These are phyloP conservation scores for Sarcophaga subvicina DNA, from an alignment of 2,888 invertebrate genomes.

Conservation along the genomic window DNA sequence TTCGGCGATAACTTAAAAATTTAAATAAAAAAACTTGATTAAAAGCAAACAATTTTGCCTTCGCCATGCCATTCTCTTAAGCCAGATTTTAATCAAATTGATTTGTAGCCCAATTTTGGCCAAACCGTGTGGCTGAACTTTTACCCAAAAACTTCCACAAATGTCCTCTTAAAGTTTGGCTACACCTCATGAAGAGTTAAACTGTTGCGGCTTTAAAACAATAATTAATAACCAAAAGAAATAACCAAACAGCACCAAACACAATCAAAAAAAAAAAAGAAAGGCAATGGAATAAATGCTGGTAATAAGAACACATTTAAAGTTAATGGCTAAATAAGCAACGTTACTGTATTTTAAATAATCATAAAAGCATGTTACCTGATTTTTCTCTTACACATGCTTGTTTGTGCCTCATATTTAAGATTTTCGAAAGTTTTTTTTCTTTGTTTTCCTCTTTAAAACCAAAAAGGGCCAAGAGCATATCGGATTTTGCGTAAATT, in stretches of 20 bases:
- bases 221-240: conserved; percentile 58
- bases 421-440: conserved; percentile 13
- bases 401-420: neutral
- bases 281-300: neutral
- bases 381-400: neutral
- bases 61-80: conserved; percentile 7
- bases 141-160: conserved; percentile 37
- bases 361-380: conserved; percentile 6
- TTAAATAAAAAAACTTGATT: neutral
- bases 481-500: conserved; percentile 36
- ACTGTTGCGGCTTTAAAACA: conserved; percentile 37
- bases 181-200: conserved; percentile 40
- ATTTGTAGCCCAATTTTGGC: conserved; percentile 56
- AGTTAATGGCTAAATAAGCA: conserved; percentile 55
- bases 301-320: conserved; percentile 7
- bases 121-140: conserved; percentile 24
- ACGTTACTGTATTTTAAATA: neutral
- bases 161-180: conserved; percentile 44
- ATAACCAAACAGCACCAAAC: conserved; percentile 12
- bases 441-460: no score
- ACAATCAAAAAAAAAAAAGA: neutral
- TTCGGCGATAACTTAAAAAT: neutral
- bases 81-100: conserved; percentile 61
- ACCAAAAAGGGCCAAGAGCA: conserved; percentile 35
- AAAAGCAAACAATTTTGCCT: neutral